Conservation (phyloP, 2,888 invertebrate species). For the Sinelater perroti region DNA sequence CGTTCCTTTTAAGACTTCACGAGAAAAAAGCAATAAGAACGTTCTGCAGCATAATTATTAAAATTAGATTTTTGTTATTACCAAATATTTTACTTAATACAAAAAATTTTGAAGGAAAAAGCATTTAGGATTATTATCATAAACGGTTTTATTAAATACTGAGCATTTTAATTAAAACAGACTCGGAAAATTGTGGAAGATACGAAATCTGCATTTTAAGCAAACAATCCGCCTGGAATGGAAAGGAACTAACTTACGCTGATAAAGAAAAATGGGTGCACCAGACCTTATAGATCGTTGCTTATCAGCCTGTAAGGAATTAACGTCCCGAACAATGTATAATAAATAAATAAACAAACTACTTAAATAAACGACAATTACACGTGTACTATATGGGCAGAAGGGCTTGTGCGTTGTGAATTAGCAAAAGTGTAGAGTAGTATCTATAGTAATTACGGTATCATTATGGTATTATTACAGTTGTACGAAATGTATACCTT, state of each 20-base stretch:
- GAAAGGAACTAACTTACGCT: constrained; percentile 17
- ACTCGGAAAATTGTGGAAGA: no score
- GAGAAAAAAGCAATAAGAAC: background rate
- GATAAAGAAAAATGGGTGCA: constrained; percentile 7
- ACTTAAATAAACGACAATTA: background rate
- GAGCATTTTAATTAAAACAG: no score
- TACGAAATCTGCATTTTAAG: constrained; percentile 14
- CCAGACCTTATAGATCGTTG: constrained; percentile 12
- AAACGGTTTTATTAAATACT: no score
- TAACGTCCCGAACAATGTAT: constrained; percentile 4
- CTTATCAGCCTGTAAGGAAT: background rate
- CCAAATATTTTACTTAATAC: background rate
- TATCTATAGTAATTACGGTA: constrained; percentile 29
- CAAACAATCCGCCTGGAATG: background rate
- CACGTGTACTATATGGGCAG: constrained; percentile 1
- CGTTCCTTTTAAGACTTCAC: background rate
- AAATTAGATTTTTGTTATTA: background rate
- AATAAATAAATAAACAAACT: constrained; percentile 6
- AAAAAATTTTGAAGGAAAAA: no score
- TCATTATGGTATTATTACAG: constrained; percentile 20
- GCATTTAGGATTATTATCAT: no score
- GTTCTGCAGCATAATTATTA: background rate
- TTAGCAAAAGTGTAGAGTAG: constrained; percentile 26
- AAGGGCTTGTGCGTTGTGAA: constrained; percentile 26
- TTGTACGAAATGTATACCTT: constrained; percentile 28